phyloP scores from a whole-genome alignment of 1,140 invertebrate species.

The Camponotus pennsylvanicus region DNA sequence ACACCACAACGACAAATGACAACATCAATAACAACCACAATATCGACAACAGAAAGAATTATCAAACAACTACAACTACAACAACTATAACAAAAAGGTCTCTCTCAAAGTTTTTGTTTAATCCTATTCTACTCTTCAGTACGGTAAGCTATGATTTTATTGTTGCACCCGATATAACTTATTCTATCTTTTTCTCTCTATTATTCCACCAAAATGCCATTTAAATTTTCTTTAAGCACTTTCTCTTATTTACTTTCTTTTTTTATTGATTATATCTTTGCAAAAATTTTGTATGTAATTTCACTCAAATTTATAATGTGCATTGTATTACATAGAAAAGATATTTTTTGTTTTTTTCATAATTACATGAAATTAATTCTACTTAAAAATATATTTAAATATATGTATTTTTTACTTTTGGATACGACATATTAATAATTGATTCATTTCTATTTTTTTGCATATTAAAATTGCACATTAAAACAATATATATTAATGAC shows the following conservation, averaged over 20 bases:
- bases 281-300: background rate
- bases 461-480: background rate
- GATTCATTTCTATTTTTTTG: constrained; percentile 29
- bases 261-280: background rate
- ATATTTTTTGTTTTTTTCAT: constrained; percentile 6
- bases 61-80: constrained; percentile 60
- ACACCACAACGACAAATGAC: constrained; percentile 68
- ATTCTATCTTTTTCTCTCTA: constrained; percentile 58
- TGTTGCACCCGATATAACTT: constrained; percentile 64
- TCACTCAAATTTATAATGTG: background rate
- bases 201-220: constrained; percentile 35
- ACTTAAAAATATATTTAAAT: constrained; percentile 7
- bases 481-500: too few relatives aligned
- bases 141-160: constrained; percentile 82
- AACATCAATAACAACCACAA: constrained; percentile 63
- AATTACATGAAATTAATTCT: background rate
- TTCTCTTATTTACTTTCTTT: constrained; percentile 29
- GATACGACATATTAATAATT: background rate
- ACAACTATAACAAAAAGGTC: constrained; percentile 60
- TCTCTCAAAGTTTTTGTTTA: constrained; percentile 68
- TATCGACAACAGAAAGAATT: constrained; percentile 71
- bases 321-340: constrained; percentile 12
- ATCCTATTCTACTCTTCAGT: constrained; percentile 73
- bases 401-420: background rate
- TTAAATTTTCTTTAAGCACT: constrained; percentile 33